Conservation (phyloP, 2,113 vertebrate species). For the Ailuropoda melanoleuca region DNA sequence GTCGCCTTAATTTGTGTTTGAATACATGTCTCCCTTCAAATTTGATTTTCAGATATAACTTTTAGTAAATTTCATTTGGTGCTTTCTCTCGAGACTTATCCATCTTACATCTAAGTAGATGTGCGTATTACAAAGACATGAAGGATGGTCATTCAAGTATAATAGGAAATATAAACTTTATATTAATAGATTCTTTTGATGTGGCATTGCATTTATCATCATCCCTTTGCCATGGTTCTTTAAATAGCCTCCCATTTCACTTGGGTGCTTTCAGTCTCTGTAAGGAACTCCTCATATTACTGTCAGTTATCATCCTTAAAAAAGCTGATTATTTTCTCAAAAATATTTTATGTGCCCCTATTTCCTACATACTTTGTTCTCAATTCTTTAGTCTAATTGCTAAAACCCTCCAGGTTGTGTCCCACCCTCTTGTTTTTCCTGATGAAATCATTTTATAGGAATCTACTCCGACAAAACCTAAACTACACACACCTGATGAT, state of each 20-base stretch:
- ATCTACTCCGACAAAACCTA: background rate
- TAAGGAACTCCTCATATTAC: background rate
- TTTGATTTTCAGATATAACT: background rate
- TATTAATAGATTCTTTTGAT: background rate
- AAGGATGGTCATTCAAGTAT: background rate
- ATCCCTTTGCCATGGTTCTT: constrained; percentile 7
- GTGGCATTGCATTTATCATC: background rate
- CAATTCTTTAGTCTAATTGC: background rate
- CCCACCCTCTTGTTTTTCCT: background rate
- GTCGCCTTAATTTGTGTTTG: background rate
- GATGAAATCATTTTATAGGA: background rate
- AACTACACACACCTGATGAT: background rate
- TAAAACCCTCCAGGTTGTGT: background rate
- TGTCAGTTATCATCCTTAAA: background rate
- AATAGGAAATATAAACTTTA: background rate
- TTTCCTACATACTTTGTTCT: background rate
- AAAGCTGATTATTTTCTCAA: background rate
- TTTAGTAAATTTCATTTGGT: background rate
- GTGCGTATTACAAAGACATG: background rate
- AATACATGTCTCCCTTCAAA: background rate
- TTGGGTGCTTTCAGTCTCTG: background rate
- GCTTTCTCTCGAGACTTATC: background rate
- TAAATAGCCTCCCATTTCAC: background rate
- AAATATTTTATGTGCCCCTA: background rate
- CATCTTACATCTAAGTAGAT: background rate